Conservation (phyloP, 2,797 vertebrate species). For the Argentina silus region DNA sequence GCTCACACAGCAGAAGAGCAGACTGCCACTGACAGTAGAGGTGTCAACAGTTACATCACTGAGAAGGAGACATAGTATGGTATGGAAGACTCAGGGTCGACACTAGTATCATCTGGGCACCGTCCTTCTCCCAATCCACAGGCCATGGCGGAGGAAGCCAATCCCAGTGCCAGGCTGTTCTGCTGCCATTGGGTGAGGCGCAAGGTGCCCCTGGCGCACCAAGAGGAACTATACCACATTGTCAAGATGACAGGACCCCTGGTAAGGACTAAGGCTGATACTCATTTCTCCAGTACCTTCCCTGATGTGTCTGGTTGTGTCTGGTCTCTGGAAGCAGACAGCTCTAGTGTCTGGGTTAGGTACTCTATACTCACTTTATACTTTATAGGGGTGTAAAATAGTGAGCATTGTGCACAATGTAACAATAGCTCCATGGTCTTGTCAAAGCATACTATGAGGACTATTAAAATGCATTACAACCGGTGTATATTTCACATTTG, state of each 20-base stretch:
- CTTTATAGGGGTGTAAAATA: not conserved
- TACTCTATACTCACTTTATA: not conserved
- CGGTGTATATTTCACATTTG: not conserved
- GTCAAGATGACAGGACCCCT: slow-evolving; percentile 76
- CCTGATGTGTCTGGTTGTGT: not conserved
- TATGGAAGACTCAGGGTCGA: slow-evolving; percentile 13
- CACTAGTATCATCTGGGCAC: not conserved
- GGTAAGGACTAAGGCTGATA: slow-evolving; percentile 64
- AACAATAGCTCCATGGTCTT: not conserved
- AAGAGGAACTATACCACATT: slow-evolving; percentile 77
- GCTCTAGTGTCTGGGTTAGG: not conserved
- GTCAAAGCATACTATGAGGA: not conserved
- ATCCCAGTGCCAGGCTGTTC: slow-evolving; percentile 57
- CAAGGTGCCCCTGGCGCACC: slow-evolving; percentile 60
- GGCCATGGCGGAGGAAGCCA: slow-evolving; percentile 54
- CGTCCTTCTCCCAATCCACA: not conserved
- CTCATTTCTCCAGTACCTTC: not conserved
- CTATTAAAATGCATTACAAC: not conserved
- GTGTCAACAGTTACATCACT: slow-evolving; percentile 3
- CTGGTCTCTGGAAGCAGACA: not conserved
- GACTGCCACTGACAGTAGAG: slow-evolving; percentile 5
- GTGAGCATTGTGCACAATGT: not conserved
- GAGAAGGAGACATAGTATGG: not conserved
- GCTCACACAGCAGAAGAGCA: slow-evolving; percentile 13
- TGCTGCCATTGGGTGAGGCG: slow-evolving; percentile 58